phyloP scores from a whole-genome alignment of 2,113 vertebrate species.

The Thryonomys swinderianus region DNA sequence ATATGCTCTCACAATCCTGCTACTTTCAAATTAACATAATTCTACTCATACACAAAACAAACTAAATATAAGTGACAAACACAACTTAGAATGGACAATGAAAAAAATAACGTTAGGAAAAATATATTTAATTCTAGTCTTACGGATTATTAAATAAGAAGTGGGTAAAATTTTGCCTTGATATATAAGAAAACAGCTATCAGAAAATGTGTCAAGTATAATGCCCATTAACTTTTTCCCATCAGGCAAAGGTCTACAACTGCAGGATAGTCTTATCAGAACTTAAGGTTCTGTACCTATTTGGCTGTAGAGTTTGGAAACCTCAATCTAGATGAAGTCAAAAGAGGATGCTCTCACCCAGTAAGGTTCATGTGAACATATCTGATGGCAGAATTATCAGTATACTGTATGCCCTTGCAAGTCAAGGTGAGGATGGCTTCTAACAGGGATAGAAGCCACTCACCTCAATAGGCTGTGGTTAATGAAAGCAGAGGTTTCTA shows the following conservation, averaged over 20 bases:
- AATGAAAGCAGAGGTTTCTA: constrained; percentile 33
- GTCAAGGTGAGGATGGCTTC: constrained; percentile 37
- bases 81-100: constrained; percentile 61
- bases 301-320: background rate
- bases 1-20: background rate
- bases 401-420: constrained; percentile 7
- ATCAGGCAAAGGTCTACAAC: constrained; percentile 7
- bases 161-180: constrained; percentile 11
- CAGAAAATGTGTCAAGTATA: constrained; percentile 11
- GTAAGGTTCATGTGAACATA: background rate
- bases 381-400: background rate
- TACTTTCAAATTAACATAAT: constrained; percentile 43
- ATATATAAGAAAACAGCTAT: constrained; percentile 36
- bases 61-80: constrained; percentile 60
- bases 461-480: constrained; percentile 45
- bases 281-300: background rate
- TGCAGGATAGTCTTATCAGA: background rate
- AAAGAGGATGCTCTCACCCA: background rate
- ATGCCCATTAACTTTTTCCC: background rate
- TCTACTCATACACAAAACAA: constrained; percentile 41
- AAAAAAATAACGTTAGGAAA: constrained; percentile 31
- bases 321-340: background rate
- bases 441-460: constrained; percentile 46
- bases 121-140: constrained; percentile 33
- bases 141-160: background rate